Evolutionary conservation across 2,888 invertebrate genomes (phyloP).

Genomic region (Nomada goodeniana): DNA sequence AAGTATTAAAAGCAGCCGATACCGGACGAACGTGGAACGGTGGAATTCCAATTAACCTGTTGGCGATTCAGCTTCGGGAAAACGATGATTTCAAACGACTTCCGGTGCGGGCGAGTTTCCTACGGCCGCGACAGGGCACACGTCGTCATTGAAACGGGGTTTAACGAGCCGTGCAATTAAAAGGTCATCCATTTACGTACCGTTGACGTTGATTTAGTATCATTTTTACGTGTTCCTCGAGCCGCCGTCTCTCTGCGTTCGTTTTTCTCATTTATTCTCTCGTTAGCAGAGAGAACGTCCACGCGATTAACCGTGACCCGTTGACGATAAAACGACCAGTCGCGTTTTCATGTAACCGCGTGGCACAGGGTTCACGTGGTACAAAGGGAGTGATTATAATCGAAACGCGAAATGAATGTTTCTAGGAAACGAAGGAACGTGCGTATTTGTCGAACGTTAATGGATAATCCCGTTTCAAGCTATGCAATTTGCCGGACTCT

Average conservation of each 20-base stretch:
- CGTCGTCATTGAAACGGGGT: slow-evolving; percentile 56
- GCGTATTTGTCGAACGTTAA: slow-evolving; percentile 13
- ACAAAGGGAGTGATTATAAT: neutral
- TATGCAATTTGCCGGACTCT: slow-evolving; percentile 14
- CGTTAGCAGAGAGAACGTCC: neutral
- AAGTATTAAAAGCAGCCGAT: neutral
- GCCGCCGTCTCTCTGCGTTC: neutral
- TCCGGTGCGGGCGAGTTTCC: slow-evolving; percentile 10
- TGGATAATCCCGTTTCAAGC: slow-evolving; percentile 8
- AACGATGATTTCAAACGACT: slow-evolving; percentile 20
- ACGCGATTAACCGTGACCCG: neutral
- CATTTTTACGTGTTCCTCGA: slow-evolving; percentile 27
- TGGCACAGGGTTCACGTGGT: neutral
- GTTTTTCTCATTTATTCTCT: neutral
- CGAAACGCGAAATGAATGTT: slow-evolving; percentile 4
- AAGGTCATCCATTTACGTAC: slow-evolving; percentile 45
- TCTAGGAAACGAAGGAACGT: neutral
- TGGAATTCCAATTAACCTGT: slow-evolving; percentile 8
- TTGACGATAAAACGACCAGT: neutral
- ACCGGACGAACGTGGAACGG: neutral
- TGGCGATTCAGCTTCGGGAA: neutral
- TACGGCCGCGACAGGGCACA: slow-evolving; percentile 20
- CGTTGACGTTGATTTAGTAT: slow-evolving; percentile 54
- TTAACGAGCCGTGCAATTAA: slow-evolving; percentile 59
- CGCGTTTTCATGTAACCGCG: slow-evolving; percentile 8